These are phyloP conservation scores for Idaea biselata DNA, from an alignment of 2,888 invertebrate genomes.

Conservation along the genomic window DNA sequence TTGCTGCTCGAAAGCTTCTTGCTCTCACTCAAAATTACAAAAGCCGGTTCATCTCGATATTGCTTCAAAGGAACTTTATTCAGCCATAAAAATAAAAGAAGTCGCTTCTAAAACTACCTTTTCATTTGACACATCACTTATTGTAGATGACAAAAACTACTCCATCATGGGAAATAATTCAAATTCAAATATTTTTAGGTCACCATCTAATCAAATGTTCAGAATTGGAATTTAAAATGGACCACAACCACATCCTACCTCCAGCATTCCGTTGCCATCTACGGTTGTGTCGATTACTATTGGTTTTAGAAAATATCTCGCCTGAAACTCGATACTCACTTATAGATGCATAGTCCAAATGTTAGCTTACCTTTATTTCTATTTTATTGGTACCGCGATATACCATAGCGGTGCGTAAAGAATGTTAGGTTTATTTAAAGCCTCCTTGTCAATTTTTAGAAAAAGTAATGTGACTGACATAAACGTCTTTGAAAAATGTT, in stretches of 20 bases:
- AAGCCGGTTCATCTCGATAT: too few relatives aligned
- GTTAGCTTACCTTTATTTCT: too few relatives aligned
- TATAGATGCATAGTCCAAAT: too few relatives aligned
- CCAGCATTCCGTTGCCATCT: conserved; percentile 37
- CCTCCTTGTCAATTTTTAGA: too few relatives aligned
- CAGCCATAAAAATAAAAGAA: background rate
- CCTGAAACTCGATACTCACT: background rate
- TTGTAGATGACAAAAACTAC: background rate
- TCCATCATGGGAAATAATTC: conserved; percentile 19
- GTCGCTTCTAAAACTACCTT: background rate
- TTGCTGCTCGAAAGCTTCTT: too few relatives aligned
- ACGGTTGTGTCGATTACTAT: conserved; percentile 29
- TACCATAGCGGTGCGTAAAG: too few relatives aligned
- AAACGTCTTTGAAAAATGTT: too few relatives aligned
- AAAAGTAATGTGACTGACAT: too few relatives aligned
- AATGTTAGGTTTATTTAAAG: too few relatives aligned
- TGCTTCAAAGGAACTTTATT: too few relatives aligned
- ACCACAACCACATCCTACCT: conserved; percentile 42
- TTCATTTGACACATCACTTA: background rate
- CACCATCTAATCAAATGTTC: conserved; percentile 42
- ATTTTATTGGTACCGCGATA: too few relatives aligned
- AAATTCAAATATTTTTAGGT: conserved; percentile 27
- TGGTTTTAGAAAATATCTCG: conserved; percentile 7
- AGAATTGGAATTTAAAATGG: conserved; percentile 60
- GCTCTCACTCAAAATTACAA: too few relatives aligned